Percentiles rank a stretch among this genome's conserved stretches.
These are phyloP conservation scores for Dromiciops gliroides DNA, from an alignment of 2,113 vertebrate species.

Conservation along the genomic window DNA sequence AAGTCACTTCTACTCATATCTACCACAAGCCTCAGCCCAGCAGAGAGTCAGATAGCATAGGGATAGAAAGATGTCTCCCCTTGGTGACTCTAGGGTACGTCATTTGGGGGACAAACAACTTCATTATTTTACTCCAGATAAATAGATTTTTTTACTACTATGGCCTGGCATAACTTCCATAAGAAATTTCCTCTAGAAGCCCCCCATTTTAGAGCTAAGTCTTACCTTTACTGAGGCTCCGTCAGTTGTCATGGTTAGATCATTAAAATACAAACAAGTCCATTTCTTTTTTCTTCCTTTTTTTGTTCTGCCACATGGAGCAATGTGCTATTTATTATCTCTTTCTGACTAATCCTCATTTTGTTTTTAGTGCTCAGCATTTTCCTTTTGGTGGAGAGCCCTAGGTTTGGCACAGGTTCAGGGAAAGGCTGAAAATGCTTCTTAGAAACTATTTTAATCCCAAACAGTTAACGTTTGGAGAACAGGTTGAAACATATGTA, in stretches of 20 bases:
- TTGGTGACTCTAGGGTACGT: background rate
- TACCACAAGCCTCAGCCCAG: background rate
- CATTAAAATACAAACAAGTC: conserved; percentile 69
- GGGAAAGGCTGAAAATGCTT: conserved; percentile 72
- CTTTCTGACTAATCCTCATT: conserved; percentile 73
- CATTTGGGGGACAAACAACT: no score
- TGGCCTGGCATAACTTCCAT: background rate
- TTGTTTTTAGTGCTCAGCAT: conserved; percentile 73
- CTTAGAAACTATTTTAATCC: conserved; percentile 78
- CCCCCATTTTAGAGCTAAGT: background rate
- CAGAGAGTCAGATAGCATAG: background rate
- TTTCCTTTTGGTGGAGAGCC: conserved; percentile 74
- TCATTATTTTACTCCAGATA: background rate
- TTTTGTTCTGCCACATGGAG: conserved; percentile 28
- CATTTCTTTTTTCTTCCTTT: background rate
- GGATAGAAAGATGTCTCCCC: background rate
- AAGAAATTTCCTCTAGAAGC: background rate
- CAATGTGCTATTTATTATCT: conserved; percentile 78
- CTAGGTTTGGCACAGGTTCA: conserved; percentile 73
- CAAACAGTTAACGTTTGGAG: conserved; percentile 71
- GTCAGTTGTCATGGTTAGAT: conserved; percentile 68
- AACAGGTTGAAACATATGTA: conserved; percentile 77
- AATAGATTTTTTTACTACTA: background rate
- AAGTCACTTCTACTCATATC: background rate
- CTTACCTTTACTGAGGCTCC: conserved; percentile 56